Conservation (phyloP, 37 sponge, comb jelly and placozoan species). For the Bolinopsis microptera region DNA sequence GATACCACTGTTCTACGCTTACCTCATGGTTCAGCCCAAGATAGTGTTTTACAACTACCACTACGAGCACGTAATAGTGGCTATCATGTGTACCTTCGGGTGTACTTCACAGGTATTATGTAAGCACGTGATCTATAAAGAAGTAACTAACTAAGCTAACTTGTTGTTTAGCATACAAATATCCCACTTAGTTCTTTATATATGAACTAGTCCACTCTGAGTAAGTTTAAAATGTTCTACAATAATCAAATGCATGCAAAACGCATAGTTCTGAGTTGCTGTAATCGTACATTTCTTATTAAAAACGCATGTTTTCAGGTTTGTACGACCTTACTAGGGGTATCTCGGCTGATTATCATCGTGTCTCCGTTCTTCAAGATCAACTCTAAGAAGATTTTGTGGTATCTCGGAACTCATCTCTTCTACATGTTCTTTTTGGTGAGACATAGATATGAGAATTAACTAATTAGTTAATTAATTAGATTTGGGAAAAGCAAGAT, state of each 20-base stretch:
- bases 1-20: constrained; percentile 49
- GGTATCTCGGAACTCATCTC: background rate
- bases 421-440: constrained; percentile 31
- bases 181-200: no score
- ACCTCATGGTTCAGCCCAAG: constrained; percentile 3
- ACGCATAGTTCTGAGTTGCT: no score
- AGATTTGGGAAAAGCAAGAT: no score
- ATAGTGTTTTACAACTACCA: background rate
- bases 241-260: no score
- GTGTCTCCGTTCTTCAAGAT: constrained; percentile 28
- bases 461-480: background rate
- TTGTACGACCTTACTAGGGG: background rate
- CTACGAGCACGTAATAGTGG: background rate
- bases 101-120: constrained; percentile 57
- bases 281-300: no score
- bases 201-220: no score
- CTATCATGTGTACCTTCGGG: constrained; percentile 61
- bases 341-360: constrained; percentile 6
- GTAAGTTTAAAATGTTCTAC: no score
- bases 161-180: no score
- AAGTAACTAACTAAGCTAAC: no score
- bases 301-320: constrained; percentile 32
- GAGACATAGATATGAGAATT: background rate
- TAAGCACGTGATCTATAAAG: no score
- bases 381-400: background rate